These are phyloP conservation scores for Hydrozoanthus gracilis DNA, from an alignment of 92 coral and sea anemone species.

Conservation along the genomic window DNA sequence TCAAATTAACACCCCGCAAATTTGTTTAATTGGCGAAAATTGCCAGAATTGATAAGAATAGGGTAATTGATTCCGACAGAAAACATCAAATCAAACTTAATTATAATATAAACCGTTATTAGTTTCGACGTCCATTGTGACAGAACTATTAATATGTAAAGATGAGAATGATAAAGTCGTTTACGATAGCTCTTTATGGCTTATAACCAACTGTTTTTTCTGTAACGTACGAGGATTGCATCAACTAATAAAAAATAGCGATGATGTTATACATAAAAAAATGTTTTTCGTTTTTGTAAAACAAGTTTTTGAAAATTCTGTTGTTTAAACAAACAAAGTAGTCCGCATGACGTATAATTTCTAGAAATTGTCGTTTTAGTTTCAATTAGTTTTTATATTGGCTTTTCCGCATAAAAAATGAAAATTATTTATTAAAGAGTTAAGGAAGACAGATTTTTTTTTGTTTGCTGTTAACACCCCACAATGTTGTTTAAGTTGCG, in stretches of 20 bases:
- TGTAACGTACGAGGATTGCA: no score
- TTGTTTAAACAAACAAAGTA: background rate
- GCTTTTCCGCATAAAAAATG: background rate
- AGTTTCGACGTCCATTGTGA: no score
- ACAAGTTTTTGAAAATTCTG: background rate
- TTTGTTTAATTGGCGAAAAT: background rate
- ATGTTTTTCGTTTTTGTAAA: background rate
- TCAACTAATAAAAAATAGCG: background rate
- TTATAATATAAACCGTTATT: no score
- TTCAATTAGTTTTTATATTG: background rate
- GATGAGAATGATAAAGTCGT: no score
- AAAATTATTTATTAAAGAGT: background rate
- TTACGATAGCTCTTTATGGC: no score
- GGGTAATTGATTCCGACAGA: no score
- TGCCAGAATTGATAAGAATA: no score
- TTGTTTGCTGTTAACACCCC: background rate
- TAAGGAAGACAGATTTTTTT: background rate
- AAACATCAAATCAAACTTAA: no score
- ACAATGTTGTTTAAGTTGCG: background rate
- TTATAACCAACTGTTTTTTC: no score
- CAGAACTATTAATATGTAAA: no score
- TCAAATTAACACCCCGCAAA: background rate
- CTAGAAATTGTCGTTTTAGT: background rate
- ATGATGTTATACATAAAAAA: no score
- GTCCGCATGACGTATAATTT: background rate